Evolutionary conservation across 2,797 vertebrate genomes (phyloP), one percentile per base, ranked within the genome.

Genomic region (Anas flavirostris): DNA sequence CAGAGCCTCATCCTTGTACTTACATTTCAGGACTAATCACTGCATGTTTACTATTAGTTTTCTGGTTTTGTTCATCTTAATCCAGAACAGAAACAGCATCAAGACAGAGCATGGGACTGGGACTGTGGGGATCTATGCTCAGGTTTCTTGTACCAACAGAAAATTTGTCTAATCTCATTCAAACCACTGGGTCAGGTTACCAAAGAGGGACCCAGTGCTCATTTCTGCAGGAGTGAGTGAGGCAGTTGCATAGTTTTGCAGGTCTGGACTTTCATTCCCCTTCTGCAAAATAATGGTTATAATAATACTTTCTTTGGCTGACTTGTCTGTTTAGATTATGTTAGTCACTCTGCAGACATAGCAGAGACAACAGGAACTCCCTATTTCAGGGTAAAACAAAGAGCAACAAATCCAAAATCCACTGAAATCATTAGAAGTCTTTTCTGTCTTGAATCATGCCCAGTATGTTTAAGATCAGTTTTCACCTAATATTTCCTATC

Each of bases 261-360:
- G 28, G n/a, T 48, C 39, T 79, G 9, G 7, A n/a, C 33, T 68
- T 82, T 75, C 8, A 2, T 31, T 94, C 37, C 25, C 74, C 55
- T 70, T 78, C 50, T 88, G 50, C 66, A 66, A 88, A 90, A 64
- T 35, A 86, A 56, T 41, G 19, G 44, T 78, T 81, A 82, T 66
- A 84, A 58, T 41, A 93, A 86, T 72, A 74, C 35, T 94, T 94
- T 90, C 22, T 90, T 95, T 95, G 80, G 62, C 80, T 86, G 69
- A 75, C 44, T 25, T 12, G 9, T 62, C 74, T 86, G 44, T 83
- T 93, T 75, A 83, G 56, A 56, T 90, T 77, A 26, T 63, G 60
- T 86, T 83, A 83, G 53, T 81, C 66, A 53, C 48, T 78, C 48
- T 78, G 59, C 50, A 75, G 84, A 62, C 50, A 25, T 8, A 79